Percentiles rank a stretch among this genome's conserved stretches.
Conservation (phyloP, 2,797 vertebrate genomes). For the Melanotaenia trifasciata region DNA sequence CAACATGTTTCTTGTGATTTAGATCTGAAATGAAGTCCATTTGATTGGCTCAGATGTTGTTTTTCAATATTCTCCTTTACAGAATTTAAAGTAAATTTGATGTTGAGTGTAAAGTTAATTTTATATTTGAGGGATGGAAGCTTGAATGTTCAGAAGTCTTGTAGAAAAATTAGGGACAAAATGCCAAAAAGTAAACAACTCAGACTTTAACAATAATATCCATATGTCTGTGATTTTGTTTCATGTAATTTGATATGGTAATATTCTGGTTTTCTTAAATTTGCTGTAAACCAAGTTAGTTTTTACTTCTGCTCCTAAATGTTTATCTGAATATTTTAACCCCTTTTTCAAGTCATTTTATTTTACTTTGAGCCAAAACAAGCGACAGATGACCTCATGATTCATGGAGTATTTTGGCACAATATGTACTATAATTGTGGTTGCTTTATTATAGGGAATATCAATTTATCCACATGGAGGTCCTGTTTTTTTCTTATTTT, state of each 20-base stretch:
- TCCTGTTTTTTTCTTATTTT: conserved; percentile 9
- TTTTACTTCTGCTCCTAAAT: conserved; percentile 5
- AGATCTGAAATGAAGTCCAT: conserved; percentile 8
- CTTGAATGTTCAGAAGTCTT: no score
- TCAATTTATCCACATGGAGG: conserved; percentile 42
- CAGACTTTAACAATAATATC: no score
- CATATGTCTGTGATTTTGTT: background rate
- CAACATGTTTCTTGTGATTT: conserved; percentile 42
- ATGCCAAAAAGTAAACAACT: no score
- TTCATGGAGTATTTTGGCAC: conserved; percentile 5
- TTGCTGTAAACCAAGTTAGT: background rate
- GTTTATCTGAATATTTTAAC: background rate
- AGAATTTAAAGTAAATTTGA: conserved; percentile 26
- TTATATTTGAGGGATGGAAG: no score
- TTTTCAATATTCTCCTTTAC: conserved; percentile 18
- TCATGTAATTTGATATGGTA: no score
- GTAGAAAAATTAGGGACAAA: no score
- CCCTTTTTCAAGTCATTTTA: background rate
- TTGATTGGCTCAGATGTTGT: conserved; percentile 9
- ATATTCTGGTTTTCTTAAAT: background rate
- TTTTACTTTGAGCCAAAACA: conserved; percentile 6
- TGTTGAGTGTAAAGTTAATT: conserved; percentile 11
- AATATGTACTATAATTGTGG: conserved; percentile 25
- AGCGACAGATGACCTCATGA: conserved; percentile 22
- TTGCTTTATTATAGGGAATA: conserved; percentile 27